Base-by-base conservation (phyloP, 2,113 vertebrate species). In the Cranoglanis bouderius region DNA sequence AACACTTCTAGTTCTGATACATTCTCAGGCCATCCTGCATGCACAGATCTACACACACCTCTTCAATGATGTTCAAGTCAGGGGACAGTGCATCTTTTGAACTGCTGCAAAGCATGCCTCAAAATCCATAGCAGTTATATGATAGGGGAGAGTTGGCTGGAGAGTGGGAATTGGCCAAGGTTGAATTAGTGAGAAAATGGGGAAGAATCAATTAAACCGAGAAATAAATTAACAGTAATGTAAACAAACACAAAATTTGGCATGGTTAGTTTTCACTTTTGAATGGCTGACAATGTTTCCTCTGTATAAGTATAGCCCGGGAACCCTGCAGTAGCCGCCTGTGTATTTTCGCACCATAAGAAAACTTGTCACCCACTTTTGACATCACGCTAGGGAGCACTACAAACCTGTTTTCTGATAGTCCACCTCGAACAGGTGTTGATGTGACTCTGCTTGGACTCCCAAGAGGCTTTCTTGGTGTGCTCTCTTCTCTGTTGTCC, bases 381-480 rank as follows among this genome's bases (percentile, higher is more conserved):
- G 8, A 38, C 32, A 6, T 43, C 14, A 21, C 32, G 7, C 46
- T 5, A 51, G 10, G 40, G 21, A 51, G 14, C 59, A 21, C 6
- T 10, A 40, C 87, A 53, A 93, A 99, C 98, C 98, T 96, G 90
- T 96, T 99, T 93, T 99, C 98, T 85, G 96, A 94, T 78, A 98
- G 93, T n/a, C 97, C 96, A 0, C 94, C 92, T 70, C 97, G 96
- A 89, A 96, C 96, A 46, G 97, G 96, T 29, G 95, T 96, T 63
- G 97, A 95, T 2, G 96, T 86, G 0, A 95, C 94, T 94, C 97
- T 95, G 0, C 96, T 95, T 14, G 97, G 96, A 91, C 92, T 97
- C 77, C 96, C 94, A 84, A 98, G 95, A 70, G 96, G 96, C 91
- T 98, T 99, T 75, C 97, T 95, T 13, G 96, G 95, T 0, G 95